A percentile compares a stretch with the other conserved stretches of the same genome.
Conservation (phyloP, 2,113 vertebrate genomes). For the Oreocharis arfaki region DNA sequence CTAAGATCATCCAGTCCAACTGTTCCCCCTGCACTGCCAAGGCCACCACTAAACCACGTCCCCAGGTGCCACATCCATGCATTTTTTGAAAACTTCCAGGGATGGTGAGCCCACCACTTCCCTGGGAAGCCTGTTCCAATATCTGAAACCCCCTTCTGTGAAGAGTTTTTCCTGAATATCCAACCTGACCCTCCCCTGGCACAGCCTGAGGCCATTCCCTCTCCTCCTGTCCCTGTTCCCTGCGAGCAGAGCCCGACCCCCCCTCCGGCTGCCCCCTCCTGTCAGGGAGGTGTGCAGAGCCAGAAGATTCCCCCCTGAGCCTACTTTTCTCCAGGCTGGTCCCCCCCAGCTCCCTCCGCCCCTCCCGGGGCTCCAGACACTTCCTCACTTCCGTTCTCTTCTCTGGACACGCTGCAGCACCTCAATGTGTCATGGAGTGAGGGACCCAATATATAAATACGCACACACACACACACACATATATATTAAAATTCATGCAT, state of each 20-base stretch:
- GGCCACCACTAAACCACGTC: rapidly evolving
- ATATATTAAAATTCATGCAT: neutral
- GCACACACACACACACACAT: neutral
- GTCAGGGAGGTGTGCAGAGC: neutral
- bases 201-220: neutral
- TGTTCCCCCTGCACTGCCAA: neutral
- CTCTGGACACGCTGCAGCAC: rapidly evolving
- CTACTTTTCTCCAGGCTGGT: neutral
- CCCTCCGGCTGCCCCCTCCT: neutral
- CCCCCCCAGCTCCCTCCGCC: neutral
- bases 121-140: too few species aligned
- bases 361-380: rapidly evolving
- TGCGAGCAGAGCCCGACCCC: neutral
- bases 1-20: too few species aligned
- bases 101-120: neutral
- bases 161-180: neutral
- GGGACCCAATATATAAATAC: rapidly evolving
- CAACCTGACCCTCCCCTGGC: rapidly evolving
- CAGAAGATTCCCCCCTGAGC: neutral
- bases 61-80: rapidly evolving
- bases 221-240: neutral
- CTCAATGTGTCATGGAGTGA: too few species aligned
- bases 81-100: neutral
- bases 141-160: rapidly evolving
- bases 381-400: rapidly evolving